Conservation (phyloP, 2,888 invertebrate genomes). For the Rhamphomyia laevipes region DNA sequence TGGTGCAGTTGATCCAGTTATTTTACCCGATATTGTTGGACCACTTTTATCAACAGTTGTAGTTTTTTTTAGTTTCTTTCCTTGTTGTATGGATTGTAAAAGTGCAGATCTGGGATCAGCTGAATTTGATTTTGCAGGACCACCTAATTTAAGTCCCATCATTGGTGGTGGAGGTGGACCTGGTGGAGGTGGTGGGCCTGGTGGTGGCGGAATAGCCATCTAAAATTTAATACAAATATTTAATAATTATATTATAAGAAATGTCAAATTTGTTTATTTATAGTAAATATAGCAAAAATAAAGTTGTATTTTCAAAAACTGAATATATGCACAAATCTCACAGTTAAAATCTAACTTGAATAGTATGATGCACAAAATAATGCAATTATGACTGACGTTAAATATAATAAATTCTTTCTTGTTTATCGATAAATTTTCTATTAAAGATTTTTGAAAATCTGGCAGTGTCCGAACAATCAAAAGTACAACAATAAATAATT, state of each 20-base stretch:
- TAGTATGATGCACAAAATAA: too few relatives aligned
- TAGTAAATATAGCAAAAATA: too few relatives aligned
- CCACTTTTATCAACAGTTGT: slow-evolving; percentile 85
- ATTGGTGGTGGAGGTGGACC: slow-evolving; percentile 52
- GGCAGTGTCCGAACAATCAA: too few relatives aligned
- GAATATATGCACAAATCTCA: too few relatives aligned
- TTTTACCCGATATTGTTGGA: slow-evolving; percentile 59
- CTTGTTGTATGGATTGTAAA: slow-evolving; percentile 72
- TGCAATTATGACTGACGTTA: too few relatives aligned
- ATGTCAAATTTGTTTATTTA: too few relatives aligned
- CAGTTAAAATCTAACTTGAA: too few relatives aligned
- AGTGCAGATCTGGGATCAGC: slow-evolving; percentile 55
- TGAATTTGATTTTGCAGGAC: slow-evolving; percentile 30
- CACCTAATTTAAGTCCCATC: slow-evolving; percentile 28
- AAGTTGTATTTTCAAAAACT: too few relatives aligned
- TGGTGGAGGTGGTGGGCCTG: slow-evolving; percentile 49
- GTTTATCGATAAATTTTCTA: too few relatives aligned
- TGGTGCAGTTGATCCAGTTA: slow-evolving; percentile 19
- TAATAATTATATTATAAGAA: not conserved
- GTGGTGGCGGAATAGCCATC: slow-evolving; percentile 45
- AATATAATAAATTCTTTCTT: too few relatives aligned
- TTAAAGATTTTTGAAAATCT: too few relatives aligned
- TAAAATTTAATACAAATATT: slow-evolving; percentile 13
- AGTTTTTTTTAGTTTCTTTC: slow-evolving; percentile 69
- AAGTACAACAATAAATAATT: too few relatives aligned